phyloP scores from a whole-genome alignment of 1,140 invertebrate species.

The Hestina assimilis region DNA sequence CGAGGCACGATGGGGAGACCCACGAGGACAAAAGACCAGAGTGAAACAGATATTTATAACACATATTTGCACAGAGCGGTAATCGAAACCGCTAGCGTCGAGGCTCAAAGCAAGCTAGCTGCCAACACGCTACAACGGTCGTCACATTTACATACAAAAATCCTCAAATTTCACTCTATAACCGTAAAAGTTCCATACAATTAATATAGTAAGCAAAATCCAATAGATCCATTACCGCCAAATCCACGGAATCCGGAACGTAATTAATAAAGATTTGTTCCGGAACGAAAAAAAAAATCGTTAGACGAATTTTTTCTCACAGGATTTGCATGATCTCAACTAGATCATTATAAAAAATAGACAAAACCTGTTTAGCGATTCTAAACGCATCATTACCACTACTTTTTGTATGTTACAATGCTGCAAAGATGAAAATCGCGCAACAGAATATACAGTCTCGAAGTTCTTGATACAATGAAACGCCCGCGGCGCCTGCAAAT shows the following conservation, averaged over 20 bases:
- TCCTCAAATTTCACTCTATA: no score
- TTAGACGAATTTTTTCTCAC: slow-evolving; percentile 52
- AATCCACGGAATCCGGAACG: not conserved
- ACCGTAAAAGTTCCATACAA: no score
- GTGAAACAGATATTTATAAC: no score
- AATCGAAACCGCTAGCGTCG: no score
- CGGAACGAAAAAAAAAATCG: slow-evolving; percentile 5
- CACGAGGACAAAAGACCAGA: no score
- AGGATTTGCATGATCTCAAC: slow-evolving; percentile 51
- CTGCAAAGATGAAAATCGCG: not conserved
- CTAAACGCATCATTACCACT: slow-evolving; percentile 62
- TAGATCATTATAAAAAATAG: slow-evolving; percentile 63
- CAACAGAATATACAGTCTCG: slow-evolving; percentile 19
- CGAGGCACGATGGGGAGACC: no score
- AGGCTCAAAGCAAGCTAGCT: no score
- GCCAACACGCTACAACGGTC: no score
- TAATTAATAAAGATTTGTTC: slow-evolving; percentile 35
- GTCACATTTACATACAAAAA: no score
- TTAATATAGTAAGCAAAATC: not conserved
- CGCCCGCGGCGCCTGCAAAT: slow-evolving; percentile 40
- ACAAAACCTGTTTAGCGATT: slow-evolving; percentile 69
- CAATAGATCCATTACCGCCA: slow-evolving; percentile 1
- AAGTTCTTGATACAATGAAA: slow-evolving; percentile 20
- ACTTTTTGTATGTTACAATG: slow-evolving; percentile 13
- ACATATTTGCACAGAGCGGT: no score